These are phyloP conservation scores for Platyscapa corneri DNA, from an alignment of 1,140 invertebrate genomes.

Conservation along the genomic window DNA sequence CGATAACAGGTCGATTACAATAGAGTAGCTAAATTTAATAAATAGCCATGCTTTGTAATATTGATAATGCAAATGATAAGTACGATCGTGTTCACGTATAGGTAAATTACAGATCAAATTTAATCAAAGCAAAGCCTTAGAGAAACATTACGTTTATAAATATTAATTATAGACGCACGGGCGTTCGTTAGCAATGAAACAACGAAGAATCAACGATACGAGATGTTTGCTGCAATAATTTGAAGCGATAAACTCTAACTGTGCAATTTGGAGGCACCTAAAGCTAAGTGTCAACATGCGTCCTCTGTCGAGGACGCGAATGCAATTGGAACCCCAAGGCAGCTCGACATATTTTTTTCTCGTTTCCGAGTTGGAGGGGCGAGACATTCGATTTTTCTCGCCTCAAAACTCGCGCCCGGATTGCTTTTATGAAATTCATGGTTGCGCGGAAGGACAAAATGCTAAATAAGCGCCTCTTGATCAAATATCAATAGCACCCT, in stretches of 20 bases:
- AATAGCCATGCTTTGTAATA: background rate
- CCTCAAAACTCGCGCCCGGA: too few relatives aligned
- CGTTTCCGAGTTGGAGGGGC: background rate
- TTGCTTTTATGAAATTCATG: too few relatives aligned
- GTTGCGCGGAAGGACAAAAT: background rate
- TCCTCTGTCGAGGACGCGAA: background rate
- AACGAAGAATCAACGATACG: too few relatives aligned
- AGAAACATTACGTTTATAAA: too few relatives aligned
- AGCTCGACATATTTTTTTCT: background rate
- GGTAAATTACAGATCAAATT: background rate
- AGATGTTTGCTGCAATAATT: too few relatives aligned
- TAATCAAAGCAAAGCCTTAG: background rate
- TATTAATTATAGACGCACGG: too few relatives aligned
- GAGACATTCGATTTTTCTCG: too few relatives aligned
- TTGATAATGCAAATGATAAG: background rate
- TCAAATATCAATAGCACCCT: background rate
- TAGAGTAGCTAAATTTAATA: background rate
- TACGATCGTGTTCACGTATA: background rate
- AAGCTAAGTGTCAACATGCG: background rate
- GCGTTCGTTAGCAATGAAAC: too few relatives aligned
- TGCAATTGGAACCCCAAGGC: background rate
- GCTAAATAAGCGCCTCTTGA: background rate
- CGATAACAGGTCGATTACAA: background rate
- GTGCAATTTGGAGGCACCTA: too few relatives aligned
- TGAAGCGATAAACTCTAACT: background rate